Conservation (phyloP, 92 coral and sea anemone species). For the Actinostola sp. region DNA sequence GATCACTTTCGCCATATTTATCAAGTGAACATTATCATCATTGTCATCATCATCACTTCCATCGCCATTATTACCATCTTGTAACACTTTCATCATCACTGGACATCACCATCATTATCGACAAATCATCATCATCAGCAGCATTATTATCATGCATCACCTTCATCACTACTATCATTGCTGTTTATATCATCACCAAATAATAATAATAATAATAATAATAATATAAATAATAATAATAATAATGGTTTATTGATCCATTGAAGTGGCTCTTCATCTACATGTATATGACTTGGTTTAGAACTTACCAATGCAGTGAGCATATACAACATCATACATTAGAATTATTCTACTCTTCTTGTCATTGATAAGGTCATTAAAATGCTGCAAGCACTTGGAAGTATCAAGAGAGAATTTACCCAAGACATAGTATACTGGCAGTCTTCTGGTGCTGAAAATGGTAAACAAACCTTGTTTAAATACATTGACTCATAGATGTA, state of each 20-base stretch:
- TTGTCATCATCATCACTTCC: too few relatives aligned
- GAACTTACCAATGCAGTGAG: conserved; percentile 73
- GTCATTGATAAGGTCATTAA: conserved; percentile 60
- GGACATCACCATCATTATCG: too few relatives aligned
- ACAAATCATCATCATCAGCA: too few relatives aligned
- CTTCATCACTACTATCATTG: too few relatives aligned
- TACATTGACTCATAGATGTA: not conserved
- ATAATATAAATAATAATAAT: too few relatives aligned
- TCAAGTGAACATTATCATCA: too few relatives aligned
- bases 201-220: too few relatives aligned
- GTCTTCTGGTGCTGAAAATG: conserved; percentile 65
- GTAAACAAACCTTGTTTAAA: not conserved
- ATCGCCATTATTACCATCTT: too few relatives aligned
- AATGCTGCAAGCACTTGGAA: conserved; percentile 59
- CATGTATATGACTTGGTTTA: not conserved
- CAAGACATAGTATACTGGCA: conserved; percentile 85
- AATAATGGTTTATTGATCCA: not conserved
- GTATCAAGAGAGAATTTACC: conserved; percentile 75
- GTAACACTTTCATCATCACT: too few relatives aligned
- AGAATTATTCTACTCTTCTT: conserved; percentile 52
- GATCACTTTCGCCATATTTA: too few relatives aligned
- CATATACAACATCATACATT: conserved; percentile 84
- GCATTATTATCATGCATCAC: too few relatives aligned
- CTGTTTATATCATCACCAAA: too few relatives aligned
- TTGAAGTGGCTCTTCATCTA: not conserved